Evolutionary conservation across 2,797 vertebrate genomes (phyloP).

Genomic region (Phataginus tricuspis): DNA sequence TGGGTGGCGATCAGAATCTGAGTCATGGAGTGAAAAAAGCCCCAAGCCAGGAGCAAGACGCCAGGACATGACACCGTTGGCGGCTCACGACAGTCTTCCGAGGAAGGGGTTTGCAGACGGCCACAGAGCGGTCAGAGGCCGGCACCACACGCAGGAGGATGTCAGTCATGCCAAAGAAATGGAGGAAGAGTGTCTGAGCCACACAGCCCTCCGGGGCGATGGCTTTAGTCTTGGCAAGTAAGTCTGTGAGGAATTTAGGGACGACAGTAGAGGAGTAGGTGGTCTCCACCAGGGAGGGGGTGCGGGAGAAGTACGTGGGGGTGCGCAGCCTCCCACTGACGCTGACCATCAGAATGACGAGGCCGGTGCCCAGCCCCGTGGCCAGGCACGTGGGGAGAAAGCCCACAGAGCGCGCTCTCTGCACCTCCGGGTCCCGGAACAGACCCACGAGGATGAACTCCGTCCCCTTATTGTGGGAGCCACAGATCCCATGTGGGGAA

Average conservation of each 20-base stretch:
- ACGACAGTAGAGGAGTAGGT: constrained; percentile 60
- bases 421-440: constrained; percentile 40
- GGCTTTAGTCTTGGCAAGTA: constrained; percentile 68
- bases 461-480: constrained; percentile 37
- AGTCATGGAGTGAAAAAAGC: constrained; percentile 68
- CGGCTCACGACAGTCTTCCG: constrained; percentile 42
- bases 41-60: constrained; percentile 67
- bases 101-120: constrained; percentile 75
- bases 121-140: constrained; percentile 74
- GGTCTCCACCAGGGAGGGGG: constrained; percentile 70
- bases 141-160: constrained; percentile 62
- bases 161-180: constrained; percentile 69
- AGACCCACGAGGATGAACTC: constrained; percentile 67
- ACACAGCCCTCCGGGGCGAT: constrained; percentile 66
- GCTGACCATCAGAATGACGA: constrained; percentile 35
- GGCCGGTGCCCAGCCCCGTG: constrained; percentile 64
- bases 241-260: constrained; percentile 74
- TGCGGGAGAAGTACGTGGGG: constrained; percentile 74
- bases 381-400: constrained; percentile 63
- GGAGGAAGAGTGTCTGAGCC: constrained; percentile 67
- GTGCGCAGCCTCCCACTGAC: constrained; percentile 53
- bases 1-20: constrained; percentile 56
- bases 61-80: constrained; percentile 23
- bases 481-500: neutral
- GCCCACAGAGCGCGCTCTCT: constrained; percentile 60